Evolutionary conservation across 2,797 vertebrate genomes (phyloP).

Genomic region (Rhinella marina): DNA sequence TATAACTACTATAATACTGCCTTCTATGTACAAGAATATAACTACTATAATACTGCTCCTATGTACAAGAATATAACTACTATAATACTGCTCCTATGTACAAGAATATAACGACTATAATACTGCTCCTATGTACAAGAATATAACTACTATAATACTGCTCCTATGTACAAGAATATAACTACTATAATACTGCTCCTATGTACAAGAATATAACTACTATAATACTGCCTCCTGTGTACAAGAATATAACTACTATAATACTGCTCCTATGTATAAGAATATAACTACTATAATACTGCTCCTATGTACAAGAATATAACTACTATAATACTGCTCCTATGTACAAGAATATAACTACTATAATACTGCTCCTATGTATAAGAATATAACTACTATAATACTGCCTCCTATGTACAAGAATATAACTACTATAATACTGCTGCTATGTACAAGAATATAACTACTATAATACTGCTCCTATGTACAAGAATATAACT

Average conservation of each 20-base stretch:
- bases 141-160: background rate
- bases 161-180: background rate
- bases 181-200: background rate
- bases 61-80: background rate
- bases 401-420: background rate
- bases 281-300: no score
- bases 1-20: background rate
- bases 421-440: background rate
- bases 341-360: no score
- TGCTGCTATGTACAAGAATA: background rate
- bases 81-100: background rate
- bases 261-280: no score
- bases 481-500: no score
- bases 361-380: no score
- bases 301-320: no score
- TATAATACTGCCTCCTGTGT: background rate
- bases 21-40: background rate
- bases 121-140: background rate
- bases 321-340: no score
- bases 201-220: background rate
- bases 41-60: background rate
- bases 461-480: background rate
- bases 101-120: background rate
- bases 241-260: background rate
- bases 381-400: no score